Percentiles rank a stretch among this genome's conserved stretches.
phyloP scores from a whole-genome alignment of 2,888 invertebrate species.

The Lypha dubia region DNA sequence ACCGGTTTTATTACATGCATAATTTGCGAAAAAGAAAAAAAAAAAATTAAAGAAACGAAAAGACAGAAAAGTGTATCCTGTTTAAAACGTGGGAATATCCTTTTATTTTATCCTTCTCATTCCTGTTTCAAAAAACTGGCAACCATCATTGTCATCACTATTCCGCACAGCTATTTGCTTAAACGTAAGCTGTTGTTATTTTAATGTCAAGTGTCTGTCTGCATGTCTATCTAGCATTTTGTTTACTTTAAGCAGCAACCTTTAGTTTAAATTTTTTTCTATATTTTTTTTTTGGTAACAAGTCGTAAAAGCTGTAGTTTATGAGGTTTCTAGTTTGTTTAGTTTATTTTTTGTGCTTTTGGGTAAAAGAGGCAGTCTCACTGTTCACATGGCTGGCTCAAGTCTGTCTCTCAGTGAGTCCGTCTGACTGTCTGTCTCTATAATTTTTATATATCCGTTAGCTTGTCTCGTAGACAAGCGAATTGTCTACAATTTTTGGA shows the following conservation, averaged over 20 bases:
- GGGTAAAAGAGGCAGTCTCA: conserved; percentile 54
- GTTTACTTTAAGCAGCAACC: conserved; percentile 52
- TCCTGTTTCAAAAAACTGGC: conserved; percentile 20
- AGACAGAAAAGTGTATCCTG: conserved; percentile 41
- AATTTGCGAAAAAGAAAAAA: conserved; percentile 77
- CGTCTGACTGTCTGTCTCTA: conserved; percentile 6
- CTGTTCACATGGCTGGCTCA: conserved; percentile 45
- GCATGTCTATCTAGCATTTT: conserved; percentile 33
- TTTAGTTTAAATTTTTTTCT: conserved; percentile 36
- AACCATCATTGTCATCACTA: conserved; percentile 52
- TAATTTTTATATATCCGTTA: conserved; percentile 3
- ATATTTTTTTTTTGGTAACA: conserved; percentile 61
- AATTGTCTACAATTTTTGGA: conserved; percentile 46
- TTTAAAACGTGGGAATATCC: conserved; percentile 75
- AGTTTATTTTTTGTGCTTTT: conserved; percentile 58
- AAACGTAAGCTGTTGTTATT: conserved; percentile 59
- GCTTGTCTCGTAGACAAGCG: conserved; percentile 20
- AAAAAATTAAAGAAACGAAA: conserved; percentile 26
- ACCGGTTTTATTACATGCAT: conserved; percentile 82
- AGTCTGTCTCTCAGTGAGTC: conserved; percentile 57
- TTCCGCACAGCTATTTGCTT: conserved; percentile 40
- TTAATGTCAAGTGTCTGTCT: conserved; percentile 62
- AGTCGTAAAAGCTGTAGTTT: conserved; percentile 70
- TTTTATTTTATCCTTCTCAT: conserved; percentile 32
- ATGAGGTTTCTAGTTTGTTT: conserved; percentile 58